These are phyloP conservation scores for Hesperophylax magnus DNA, from an alignment of 1,140 invertebrate species.

Conservation along the genomic window DNA sequence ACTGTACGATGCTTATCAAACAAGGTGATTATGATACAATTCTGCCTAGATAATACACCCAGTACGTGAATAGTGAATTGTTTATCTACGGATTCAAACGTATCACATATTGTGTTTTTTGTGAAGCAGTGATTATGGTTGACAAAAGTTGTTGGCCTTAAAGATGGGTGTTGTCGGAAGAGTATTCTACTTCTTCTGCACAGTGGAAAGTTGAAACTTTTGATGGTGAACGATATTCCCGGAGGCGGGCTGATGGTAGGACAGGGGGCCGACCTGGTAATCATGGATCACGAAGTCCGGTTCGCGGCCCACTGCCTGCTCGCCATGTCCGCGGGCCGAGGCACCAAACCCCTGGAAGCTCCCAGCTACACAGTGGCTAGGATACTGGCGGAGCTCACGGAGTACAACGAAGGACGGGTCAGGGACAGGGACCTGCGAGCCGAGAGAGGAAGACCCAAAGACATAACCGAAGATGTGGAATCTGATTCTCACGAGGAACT, in stretches of 20 bases:
- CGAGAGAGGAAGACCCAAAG: slow-evolving; percentile 19
- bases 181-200: neutral
- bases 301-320: slow-evolving; percentile 75
- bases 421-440: slow-evolving; percentile 11
- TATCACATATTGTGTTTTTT: neutral
- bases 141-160: neutral
- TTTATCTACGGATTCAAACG: neutral
- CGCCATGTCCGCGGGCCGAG: slow-evolving; percentile 69
- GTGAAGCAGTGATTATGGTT: neutral
- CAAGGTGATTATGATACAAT: neutral
- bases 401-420: slow-evolving; percentile 30
- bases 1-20: neutral
- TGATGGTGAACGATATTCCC: slow-evolving; percentile 46
- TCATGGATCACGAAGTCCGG: slow-evolving; percentile 67
- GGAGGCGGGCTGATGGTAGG: slow-evolving; percentile 41
- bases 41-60: slow-evolving; percentile 13
- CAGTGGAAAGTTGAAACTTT: slow-evolving; percentile 15
- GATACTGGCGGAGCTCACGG: slow-evolving; percentile 71
- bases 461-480: neutral
- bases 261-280: slow-evolving; percentile 36
- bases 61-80: neutral
- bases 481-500: neutral
- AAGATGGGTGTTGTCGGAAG: slow-evolving; percentile 12
- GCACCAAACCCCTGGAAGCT: slow-evolving; percentile 47
- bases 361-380: slow-evolving; percentile 72